phyloP scores from a whole-genome alignment of 2,888 invertebrate species.

The Homarus gammarus region DNA sequence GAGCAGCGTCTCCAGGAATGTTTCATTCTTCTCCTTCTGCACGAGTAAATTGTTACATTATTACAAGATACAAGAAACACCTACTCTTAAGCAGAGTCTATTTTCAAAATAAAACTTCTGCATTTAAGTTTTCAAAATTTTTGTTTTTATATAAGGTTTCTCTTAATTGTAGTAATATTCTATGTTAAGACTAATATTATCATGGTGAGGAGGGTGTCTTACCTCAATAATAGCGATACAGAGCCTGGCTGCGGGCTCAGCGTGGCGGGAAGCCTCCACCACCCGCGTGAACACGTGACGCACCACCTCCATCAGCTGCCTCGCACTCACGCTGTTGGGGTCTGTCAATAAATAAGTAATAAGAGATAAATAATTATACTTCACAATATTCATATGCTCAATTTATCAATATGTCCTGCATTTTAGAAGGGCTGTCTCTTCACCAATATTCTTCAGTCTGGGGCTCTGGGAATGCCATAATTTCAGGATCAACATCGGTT shows the following conservation, averaged over 20 bases:
- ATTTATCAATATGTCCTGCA: too few relatives aligned
- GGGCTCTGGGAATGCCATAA: neutral
- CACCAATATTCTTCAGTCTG: too few relatives aligned
- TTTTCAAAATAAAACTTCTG: too few relatives aligned
- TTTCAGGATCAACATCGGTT: too few relatives aligned
- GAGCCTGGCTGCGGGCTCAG: conserved; percentile 90
- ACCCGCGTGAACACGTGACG: conserved; percentile 89
- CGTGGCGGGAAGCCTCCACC: conserved; percentile 88
- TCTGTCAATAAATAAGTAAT: conserved; percentile 82
- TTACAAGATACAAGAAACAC: neutral
- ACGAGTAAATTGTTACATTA: conserved; percentile 47
- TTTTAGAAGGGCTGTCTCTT: too few relatives aligned
- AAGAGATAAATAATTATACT: neutral
- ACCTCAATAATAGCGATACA: conserved; percentile 91
- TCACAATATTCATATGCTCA: too few relatives aligned
- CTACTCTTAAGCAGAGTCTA: too few relatives aligned
- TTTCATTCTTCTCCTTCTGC: conserved; percentile 90
- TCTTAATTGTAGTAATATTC: too few relatives aligned
- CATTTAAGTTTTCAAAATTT: conserved; percentile 30
- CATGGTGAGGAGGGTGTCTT: conserved; percentile 59
- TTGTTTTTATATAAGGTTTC: neutral
- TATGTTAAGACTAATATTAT: too few relatives aligned
- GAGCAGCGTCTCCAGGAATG: conserved; percentile 91
- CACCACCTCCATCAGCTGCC: conserved; percentile 91
- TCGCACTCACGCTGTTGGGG: conserved; percentile 87